These are phyloP conservation scores for Dissostichus mawsoni DNA, from an alignment of 2,113 vertebrate genomes.

Conservation along the genomic window DNA sequence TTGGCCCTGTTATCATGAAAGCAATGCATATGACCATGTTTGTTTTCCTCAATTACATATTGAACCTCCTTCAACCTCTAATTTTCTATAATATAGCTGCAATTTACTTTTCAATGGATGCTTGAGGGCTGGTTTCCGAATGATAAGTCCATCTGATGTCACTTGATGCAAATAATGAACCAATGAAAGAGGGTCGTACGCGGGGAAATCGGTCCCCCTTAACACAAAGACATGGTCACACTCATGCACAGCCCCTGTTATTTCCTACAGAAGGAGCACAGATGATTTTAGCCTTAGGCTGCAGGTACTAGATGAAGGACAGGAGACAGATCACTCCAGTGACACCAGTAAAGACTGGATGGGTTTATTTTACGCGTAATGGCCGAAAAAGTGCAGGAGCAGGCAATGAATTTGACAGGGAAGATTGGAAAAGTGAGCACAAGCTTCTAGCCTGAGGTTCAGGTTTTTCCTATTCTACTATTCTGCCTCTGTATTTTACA, in stretches of 20 bases:
- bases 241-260: slow-evolving; percentile 1
- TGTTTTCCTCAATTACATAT: slow-evolving; percentile 30
- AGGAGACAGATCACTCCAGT: slow-evolving; percentile 7
- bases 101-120: slow-evolving; percentile 54
- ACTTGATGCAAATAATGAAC: slow-evolving; percentile 58
- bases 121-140: slow-evolving; percentile 37
- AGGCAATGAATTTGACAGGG: slow-evolving; percentile 40
- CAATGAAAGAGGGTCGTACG: slow-evolving; percentile 19
- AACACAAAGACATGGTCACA: neutral
- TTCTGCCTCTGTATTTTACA: slow-evolving; percentile 11
- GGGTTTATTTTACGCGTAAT: slow-evolving; percentile 35
- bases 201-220: slow-evolving; percentile 22
- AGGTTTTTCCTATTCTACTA: neutral
- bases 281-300: slow-evolving; percentile 33
- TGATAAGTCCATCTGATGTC: slow-evolving; percentile 52
- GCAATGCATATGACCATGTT: slow-evolving; percentile 32
- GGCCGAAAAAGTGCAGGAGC: slow-evolving; percentile 21
- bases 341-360: slow-evolving; percentile 18
- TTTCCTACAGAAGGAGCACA: slow-evolving; percentile 16
- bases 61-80: slow-evolving; percentile 34
- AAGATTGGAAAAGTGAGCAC: slow-evolving; percentile 40
- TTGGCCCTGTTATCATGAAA: slow-evolving; percentile 52
- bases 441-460: slow-evolving; percentile 29
- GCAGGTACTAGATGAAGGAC: slow-evolving; percentile 16
- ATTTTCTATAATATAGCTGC: slow-evolving; percentile 43